Evolutionary conservation across 2,113 vertebrate species (phyloP).

Genomic region (Sturnira hondurensis): DNA sequence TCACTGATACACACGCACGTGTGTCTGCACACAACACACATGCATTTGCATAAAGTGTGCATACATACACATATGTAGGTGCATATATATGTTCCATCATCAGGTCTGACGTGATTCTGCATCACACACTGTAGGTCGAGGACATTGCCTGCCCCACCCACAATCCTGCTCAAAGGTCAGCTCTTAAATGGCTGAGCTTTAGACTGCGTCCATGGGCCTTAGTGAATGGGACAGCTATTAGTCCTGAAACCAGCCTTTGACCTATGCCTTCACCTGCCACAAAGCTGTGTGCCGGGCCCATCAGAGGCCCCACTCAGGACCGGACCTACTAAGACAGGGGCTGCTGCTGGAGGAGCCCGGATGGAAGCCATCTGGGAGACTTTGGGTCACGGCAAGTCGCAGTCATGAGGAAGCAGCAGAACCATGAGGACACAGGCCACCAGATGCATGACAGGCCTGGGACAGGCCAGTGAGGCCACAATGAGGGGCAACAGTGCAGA

Average conservation of each 20-base stretch:
- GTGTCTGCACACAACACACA: rapidly evolving
- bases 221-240: background rate
- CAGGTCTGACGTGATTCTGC: background rate
- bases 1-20: too few species aligned
- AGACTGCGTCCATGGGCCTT: background rate
- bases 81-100: background rate
- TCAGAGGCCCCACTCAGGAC: background rate
- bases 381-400: background rate
- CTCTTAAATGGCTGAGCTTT: background rate
- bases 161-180: background rate
- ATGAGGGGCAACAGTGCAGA: background rate
- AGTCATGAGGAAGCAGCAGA: background rate
- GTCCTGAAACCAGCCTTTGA: background rate
- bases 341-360: background rate
- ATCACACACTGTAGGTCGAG: background rate
- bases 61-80: background rate
- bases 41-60: too few species aligned
- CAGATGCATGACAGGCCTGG: background rate
- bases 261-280: background rate
- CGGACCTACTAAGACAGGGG: background rate
- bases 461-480: background rate
- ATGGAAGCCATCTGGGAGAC: background rate
- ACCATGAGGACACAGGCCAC: background rate
- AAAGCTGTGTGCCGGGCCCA: background rate
- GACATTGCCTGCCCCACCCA: background rate